Conservation (phyloP, 2,888 invertebrate species). For the Lissonota sp. region DNA sequence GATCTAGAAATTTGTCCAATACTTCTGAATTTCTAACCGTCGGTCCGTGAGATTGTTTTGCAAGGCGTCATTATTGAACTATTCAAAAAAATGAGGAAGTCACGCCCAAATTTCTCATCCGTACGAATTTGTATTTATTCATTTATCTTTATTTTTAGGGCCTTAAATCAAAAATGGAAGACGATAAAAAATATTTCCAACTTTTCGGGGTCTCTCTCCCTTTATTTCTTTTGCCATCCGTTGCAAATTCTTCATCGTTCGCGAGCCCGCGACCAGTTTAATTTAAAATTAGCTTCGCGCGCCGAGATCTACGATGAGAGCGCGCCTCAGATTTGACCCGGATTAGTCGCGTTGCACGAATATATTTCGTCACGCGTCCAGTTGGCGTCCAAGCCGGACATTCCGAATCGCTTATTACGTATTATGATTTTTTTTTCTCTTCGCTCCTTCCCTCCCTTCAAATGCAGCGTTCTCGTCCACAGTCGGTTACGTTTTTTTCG, state of each 20-base stretch:
- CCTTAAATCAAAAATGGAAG: background rate
- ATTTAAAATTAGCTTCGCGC: constrained; percentile 41
- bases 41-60: too few relatives aligned
- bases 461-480: background rate
- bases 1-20: constrained; percentile 22
- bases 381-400: background rate
- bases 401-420: constrained; percentile 10
- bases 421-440: constrained; percentile 4
- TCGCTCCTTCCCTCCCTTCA: background rate
- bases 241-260: constrained; percentile 39
- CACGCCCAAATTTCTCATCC: too few relatives aligned
- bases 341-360: constrained; percentile 49
- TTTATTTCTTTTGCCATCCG: background rate
- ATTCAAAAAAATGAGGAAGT: too few relatives aligned
- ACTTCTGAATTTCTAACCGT: constrained; percentile 9
- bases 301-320: constrained; percentile 25
- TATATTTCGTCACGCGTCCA: constrained; percentile 45
- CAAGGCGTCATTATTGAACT: too few relatives aligned
- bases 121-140: too few relatives aligned
- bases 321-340: constrained; percentile 42
- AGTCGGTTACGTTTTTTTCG: background rate
- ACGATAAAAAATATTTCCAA: background rate
- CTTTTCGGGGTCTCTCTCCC: background rate
- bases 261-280: constrained; percentile 30
- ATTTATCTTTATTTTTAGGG: background rate